phyloP scores from a whole-genome alignment of 2,797 vertebrate species.

The Octomys mimax region DNA sequence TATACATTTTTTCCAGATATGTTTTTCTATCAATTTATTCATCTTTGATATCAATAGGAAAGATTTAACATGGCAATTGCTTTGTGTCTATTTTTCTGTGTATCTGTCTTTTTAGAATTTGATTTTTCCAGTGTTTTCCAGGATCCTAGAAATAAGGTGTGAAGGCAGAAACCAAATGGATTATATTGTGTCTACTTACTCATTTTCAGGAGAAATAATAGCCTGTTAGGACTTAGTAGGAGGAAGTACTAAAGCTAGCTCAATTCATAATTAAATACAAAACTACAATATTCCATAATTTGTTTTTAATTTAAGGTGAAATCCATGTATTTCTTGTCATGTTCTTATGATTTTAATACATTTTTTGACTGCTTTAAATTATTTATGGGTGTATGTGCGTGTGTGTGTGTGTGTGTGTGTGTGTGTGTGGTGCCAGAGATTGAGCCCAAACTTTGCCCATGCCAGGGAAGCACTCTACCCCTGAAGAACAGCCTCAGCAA shows the following conservation, averaged over 20 bases:
- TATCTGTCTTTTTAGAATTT: background rate
- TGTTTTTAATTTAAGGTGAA: slow-evolving; percentile 30
- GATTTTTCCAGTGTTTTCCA: background rate
- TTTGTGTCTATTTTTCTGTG: background rate
- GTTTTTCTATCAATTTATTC: background rate
- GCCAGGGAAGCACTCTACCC: background rate
- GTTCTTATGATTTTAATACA: background rate
- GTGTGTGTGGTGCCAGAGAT: background rate
- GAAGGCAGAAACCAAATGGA: background rate
- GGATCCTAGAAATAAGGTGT: background rate
- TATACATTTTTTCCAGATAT: background rate
- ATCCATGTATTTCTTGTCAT: background rate
- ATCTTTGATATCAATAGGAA: background rate
- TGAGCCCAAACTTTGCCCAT: background rate
- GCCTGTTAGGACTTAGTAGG: background rate
- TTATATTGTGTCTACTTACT: background rate
- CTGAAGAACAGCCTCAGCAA: too few species aligned
- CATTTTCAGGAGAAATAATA: slow-evolving; percentile 38
- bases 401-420: background rate
- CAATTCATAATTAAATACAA: slow-evolving; percentile 14
- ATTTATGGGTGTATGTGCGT: background rate
- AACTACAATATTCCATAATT: background rate
- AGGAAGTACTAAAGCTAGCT: background rate
- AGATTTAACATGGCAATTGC: background rate
- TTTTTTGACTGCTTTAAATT: background rate